These are phyloP conservation scores for Drosophila santomea DNA, from an alignment of 1,140 invertebrate species.

Conservation along the genomic window DNA sequence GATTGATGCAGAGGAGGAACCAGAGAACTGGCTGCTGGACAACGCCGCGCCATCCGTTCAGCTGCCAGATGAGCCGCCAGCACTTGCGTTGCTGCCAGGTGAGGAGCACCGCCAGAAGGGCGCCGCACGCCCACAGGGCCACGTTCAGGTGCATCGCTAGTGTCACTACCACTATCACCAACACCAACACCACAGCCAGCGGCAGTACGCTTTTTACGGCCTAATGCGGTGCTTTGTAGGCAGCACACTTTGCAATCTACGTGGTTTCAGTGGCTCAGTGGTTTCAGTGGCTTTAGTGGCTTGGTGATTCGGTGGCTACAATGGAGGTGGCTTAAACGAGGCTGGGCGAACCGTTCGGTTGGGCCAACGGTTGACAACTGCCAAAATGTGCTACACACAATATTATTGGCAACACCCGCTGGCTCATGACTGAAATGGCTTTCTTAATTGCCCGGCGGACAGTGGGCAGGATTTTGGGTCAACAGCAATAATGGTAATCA, in stretches of 20 bases:
- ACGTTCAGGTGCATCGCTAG: slow-evolving; percentile 53
- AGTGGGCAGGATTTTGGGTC: slow-evolving; percentile 1
- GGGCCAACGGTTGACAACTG: slow-evolving; percentile 35
- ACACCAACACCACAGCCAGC: background rate
- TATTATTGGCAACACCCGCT: slow-evolving; percentile 5
- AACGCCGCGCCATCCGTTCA: slow-evolving; percentile 78
- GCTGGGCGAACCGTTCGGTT: slow-evolving; percentile 25
- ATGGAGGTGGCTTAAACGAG: background rate
- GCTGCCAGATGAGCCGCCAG: slow-evolving; percentile 81
- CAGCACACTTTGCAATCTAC: slow-evolving; percentile 20
- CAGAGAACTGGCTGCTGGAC: slow-evolving; percentile 74
- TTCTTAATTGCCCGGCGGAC: slow-evolving; percentile 26
- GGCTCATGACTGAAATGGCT: slow-evolving; percentile 3
- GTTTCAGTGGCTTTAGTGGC: background rate
- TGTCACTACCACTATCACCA: too few species aligned
- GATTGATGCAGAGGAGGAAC: slow-evolving; percentile 68
- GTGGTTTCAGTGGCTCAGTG: background rate
- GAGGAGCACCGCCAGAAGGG: slow-evolving; percentile 55
- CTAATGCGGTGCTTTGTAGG: slow-evolving; percentile 70
- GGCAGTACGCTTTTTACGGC: background rate
- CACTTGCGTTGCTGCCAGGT: slow-evolving; percentile 76
- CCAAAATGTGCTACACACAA: slow-evolving; percentile 18
- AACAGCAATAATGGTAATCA: background rate
- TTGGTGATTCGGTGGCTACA: background rate
- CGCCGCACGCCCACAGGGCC: slow-evolving; percentile 69